These are phyloP conservation scores for Anguilla megastoma DNA, from an alignment of 2,797 vertebrate genomes.

Conservation along the genomic window DNA sequence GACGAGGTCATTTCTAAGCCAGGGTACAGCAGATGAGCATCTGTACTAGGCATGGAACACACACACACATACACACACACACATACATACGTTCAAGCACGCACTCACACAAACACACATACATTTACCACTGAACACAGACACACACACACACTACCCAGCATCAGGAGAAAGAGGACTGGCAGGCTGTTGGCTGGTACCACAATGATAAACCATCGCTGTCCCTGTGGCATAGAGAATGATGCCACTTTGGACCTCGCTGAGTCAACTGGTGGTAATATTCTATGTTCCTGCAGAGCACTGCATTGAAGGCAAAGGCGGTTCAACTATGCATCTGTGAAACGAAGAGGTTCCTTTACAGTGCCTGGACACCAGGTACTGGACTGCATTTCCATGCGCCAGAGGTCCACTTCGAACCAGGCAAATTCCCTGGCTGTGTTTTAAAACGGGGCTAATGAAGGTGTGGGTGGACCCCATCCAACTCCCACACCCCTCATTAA, in stretches of 20 bases:
- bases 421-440: conserved; percentile 48
- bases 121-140: background rate
- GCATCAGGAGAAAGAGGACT: background rate
- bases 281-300: conserved; percentile 36
- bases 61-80: background rate
- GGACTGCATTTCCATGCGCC: conserved; percentile 43
- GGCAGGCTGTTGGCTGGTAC: background rate
- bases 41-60: background rate
- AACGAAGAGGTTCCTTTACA: conserved; percentile 50
- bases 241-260: background rate
- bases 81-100: background rate
- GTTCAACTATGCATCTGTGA: conserved; percentile 11
- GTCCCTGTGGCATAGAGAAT: background rate
- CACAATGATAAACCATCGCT: background rate
- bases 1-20: background rate
- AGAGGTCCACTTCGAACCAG: conserved; percentile 49
- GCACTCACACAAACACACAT: background rate
- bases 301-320: conserved; percentile 27
- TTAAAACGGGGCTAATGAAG: conserved; percentile 52
- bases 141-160: background rate
- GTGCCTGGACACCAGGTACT: conserved; percentile 53
- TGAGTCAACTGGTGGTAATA: background rate
- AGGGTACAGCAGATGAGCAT: background rate
- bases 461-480: conserved; percentile 41
- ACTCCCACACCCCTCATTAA: conserved; percentile 47